Evolutionary conservation across 1,140 invertebrate genomes (phyloP).

Genomic region (Hypothenemus hampei): DNA sequence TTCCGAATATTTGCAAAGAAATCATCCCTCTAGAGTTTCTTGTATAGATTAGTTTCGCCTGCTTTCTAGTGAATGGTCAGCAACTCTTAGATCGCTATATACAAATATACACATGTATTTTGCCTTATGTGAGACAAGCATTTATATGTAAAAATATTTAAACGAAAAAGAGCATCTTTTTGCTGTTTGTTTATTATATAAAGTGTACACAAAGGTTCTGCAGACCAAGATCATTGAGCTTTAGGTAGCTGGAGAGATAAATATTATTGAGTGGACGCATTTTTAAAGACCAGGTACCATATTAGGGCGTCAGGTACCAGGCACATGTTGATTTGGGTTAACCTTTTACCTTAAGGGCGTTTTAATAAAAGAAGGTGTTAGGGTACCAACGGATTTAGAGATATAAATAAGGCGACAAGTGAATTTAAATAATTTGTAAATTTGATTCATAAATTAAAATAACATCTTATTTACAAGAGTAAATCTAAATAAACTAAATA

Average conservation of each 20-base stretch:
- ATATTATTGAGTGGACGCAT: slow-evolving; percentile 25
- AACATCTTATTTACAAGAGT: slow-evolving; percentile 20
- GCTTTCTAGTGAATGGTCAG: too few species aligned
- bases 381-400: background rate
- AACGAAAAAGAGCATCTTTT: slow-evolving; percentile 1
- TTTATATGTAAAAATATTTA: background rate
- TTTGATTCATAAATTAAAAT: slow-evolving; percentile 31
- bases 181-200: slow-evolving; percentile 20
- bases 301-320: slow-evolving; percentile 19
- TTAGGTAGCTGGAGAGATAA: slow-evolving; percentile 25
- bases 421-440: slow-evolving; percentile 18
- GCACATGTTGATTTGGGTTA: slow-evolving; percentile 14
- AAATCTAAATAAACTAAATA: slow-evolving; percentile 10
- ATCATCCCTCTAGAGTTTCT: too few species aligned
- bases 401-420: background rate
- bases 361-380: slow-evolving; percentile 3
- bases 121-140: too few species aligned
- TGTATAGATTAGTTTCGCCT: too few species aligned
- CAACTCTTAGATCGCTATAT: too few species aligned
- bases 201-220: slow-evolving; percentile 13
- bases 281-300: slow-evolving; percentile 22
- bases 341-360: slow-evolving; percentile 7
- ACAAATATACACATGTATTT: too few species aligned
- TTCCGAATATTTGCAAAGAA: too few species aligned
- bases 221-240: slow-evolving; percentile 16